Evolutionary conservation across 2,797 vertebrate genomes (phyloP).

Genomic region (Picus viridis): DNA sequence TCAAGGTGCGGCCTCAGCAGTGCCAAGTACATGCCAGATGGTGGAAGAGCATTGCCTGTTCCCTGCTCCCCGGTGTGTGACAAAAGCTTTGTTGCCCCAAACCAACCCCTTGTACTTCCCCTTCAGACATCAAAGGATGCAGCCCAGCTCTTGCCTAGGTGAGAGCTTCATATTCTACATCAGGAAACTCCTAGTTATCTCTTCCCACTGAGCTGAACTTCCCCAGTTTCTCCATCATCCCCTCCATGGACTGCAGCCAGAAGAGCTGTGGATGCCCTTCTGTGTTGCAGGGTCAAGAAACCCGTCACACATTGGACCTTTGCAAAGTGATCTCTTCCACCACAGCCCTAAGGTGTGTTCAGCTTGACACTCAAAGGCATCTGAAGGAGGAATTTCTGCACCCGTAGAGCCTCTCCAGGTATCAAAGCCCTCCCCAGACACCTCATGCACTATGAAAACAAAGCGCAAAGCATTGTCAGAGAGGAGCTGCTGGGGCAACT

Average conservation of each 20-base stretch:
- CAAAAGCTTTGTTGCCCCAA: not conserved
- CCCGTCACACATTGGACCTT: accelerated
- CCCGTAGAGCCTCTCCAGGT: not conserved
- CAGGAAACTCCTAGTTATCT: not conserved
- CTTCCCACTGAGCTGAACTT: not conserved
- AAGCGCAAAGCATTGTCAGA: not conserved
- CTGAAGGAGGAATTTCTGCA: not conserved
- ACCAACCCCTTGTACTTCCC: accelerated
- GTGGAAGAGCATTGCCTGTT: not conserved
- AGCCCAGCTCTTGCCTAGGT: not conserved
- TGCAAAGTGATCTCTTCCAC: accelerated
- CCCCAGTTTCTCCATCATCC: not conserved
- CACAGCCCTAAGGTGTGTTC: not conserved
- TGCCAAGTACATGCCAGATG: not conserved
- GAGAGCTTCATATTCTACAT: accelerated
- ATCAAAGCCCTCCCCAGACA: not conserved
- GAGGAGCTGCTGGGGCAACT: not conserved
- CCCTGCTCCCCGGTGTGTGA: not conserved
- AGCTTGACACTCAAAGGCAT: not conserved
- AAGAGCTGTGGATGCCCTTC: not conserved
- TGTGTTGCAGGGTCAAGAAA: accelerated
- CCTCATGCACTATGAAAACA: not conserved
- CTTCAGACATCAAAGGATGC: not conserved
- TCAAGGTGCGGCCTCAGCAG: not conserved
- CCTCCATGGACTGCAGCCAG: not conserved